Conservation (phyloP, 2,888 invertebrate species). For the Heliconius cydno region DNA sequence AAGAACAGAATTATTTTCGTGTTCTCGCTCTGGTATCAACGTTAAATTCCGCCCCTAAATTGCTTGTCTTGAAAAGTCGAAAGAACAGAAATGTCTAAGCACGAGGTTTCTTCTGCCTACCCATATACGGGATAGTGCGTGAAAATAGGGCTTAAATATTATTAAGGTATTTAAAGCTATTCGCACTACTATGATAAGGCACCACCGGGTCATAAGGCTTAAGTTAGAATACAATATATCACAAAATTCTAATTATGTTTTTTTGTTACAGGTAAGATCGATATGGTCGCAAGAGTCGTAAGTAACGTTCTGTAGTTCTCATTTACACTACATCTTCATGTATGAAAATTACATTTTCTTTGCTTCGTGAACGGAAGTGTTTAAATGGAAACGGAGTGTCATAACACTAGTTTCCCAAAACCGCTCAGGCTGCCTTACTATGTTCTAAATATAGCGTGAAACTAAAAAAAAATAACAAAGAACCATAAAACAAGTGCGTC, state of each 20-base stretch:
- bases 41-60: too few species aligned
- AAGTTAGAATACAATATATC: neutral
- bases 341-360: neutral
- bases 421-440: neutral
- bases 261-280: conserved; percentile 17
- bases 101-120: neutral
- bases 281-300: neutral
- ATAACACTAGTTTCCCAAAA: neutral
- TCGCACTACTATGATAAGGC: neutral
- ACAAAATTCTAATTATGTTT: neutral
- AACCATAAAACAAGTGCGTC: neutral
- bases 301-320: neutral
- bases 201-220: neutral
- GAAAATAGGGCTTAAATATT: too few species aligned
- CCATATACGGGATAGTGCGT: too few species aligned
- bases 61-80: too few species aligned
- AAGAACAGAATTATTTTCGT: too few species aligned
- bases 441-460: neutral
- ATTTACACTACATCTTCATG: too few species aligned
- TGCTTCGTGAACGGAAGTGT: neutral
- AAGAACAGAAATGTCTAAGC: too few species aligned
- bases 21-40: too few species aligned
- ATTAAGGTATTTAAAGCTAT: neutral
- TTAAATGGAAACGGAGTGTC: neutral
- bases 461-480: neutral